Conservation (phyloP, 1,140 invertebrate species). For the Amphibalanus amphitrite region DNA sequence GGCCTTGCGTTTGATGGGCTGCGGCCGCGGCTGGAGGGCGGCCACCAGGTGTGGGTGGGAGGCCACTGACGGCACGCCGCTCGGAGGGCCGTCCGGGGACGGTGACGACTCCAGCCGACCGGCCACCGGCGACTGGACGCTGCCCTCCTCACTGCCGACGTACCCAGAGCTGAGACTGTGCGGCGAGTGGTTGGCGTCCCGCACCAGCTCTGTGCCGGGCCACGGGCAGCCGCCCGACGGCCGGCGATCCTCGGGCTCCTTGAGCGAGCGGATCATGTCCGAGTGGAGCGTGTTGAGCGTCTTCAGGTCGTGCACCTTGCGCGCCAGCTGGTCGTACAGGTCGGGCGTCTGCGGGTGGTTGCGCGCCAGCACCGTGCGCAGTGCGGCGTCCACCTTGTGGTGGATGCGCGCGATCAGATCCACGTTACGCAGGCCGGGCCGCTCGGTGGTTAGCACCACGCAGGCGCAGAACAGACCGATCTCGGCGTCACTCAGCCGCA, state of each 20-base stretch:
- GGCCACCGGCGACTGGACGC: background rate
- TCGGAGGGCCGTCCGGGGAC: background rate
- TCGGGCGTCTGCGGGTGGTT: conserved; percentile 53
- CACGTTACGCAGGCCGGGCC: conserved; percentile 75
- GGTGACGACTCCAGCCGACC: background rate
- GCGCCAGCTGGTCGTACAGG: conserved; percentile 68
- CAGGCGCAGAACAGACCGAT: conserved; percentile 87
- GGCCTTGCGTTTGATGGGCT: background rate
- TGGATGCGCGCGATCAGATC: conserved; percentile 87
- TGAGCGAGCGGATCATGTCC: conserved; percentile 83
- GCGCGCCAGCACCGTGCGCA: conserved; percentile 61
- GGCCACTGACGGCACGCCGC: background rate
- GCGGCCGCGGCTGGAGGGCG: background rate
- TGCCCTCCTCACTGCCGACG: conserved; percentile 3
- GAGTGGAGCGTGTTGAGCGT: conserved; percentile 91
- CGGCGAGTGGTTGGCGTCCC: conserved; percentile 9
- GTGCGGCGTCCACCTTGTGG: conserved; percentile 59
- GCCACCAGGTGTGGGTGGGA: background rate
- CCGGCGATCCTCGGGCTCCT: conserved; percentile 71
- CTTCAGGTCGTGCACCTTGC: conserved; percentile 83
- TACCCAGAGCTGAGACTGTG: conserved; percentile 2
- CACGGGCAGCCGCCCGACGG: conserved; percentile 27
- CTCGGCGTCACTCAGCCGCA: conserved; percentile 77
- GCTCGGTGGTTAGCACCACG: conserved; percentile 78
- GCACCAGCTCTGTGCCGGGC: conserved; percentile 16